Base-by-base conservation (phyloP, 64 coral and sea anemone species). In the Porites australiensis region DNA sequence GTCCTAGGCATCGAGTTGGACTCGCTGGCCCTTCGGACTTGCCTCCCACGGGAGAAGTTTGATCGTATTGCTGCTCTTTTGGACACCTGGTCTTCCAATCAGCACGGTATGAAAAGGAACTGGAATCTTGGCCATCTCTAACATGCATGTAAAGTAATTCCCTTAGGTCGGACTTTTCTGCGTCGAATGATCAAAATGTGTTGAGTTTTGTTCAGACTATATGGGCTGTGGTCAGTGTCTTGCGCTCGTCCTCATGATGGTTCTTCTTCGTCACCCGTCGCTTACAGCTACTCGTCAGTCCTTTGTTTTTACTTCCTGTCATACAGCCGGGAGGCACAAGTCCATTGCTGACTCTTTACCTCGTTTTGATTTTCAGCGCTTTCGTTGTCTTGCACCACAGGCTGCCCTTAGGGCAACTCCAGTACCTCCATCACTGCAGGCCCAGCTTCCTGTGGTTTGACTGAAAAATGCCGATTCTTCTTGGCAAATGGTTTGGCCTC, bases 301-400 rank as follows among this genome's bases (percentile, higher is more conserved):
- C 16, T 83, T 83, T 54, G 12, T 49, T n/a, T 72, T 87, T 59
- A 23, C 66, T 19, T 27, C 84, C 2, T 43, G 51, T 37, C 87
- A 88, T 66, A 71, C 15, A 12, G 7, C 87, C 52, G 87, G 55
- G 2, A 55, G 23, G 10, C 61, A 71, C 37, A 86, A 86, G 20
- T 50, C 11, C 53, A 61, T 82, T 20, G 79, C 79, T 82, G 79
- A 70, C 53, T 62, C 64, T 18, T 65, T 86, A 51, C 70, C 83
- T 48, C 83, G 3, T 49, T 86, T 86, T 86, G 63, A 86, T 49
- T 86, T 60, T 23, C 83, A 68, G 64, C 20, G 18, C 21, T 86
- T 70, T 22, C 61, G 13, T 51, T 43, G 14, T n/a, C 83, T 70
- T 8, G 64, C 83, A 16, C 55, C 83, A 68, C 63, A 48, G 8